Percentiles rank a stretch among this genome's conserved stretches.
phyloP scores from a whole-genome alignment of 2,888 invertebrate genomes.

The Calliphora vomitoria region DNA sequence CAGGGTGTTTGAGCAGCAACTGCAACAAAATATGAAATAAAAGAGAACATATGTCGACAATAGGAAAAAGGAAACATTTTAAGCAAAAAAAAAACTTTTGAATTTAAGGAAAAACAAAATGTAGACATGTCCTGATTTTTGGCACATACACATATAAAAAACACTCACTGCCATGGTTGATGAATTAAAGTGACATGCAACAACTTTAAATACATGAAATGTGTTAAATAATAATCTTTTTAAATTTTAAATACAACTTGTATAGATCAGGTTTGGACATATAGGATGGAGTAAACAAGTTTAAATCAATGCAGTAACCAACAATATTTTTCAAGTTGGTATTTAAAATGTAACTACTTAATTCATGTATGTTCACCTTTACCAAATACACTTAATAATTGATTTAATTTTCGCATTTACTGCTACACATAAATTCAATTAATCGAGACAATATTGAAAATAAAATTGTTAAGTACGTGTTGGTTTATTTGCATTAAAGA shows the following conservation, averaged over 20 bases:
- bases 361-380: background rate
- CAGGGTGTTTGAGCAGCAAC: background rate
- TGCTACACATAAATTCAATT: background rate
- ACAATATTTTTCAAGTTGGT: background rate
- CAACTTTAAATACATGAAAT: no score
- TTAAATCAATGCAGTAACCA: no score
- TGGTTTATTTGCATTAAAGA: background rate
- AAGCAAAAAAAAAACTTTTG: slow-evolving; percentile 27
- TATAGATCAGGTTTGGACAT: no score
- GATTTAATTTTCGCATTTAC: background rate
- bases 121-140: slow-evolving; percentile 16
- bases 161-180: background rate
- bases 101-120: slow-evolving; percentile 26
- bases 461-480: background rate
- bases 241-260: no score
- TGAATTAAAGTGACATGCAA: background rate
- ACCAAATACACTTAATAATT: background rate
- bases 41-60: slow-evolving; percentile 38
- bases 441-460: background rate
- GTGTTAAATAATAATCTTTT: no score
- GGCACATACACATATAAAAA: background rate
- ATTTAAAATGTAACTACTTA: background rate
- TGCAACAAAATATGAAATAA: background rate
- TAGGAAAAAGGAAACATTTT: slow-evolving; percentile 59
- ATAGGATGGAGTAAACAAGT: no score